phyloP scores from a whole-genome alignment of 1,140 invertebrate genomes.

The Brachionus manjavacas region DNA sequence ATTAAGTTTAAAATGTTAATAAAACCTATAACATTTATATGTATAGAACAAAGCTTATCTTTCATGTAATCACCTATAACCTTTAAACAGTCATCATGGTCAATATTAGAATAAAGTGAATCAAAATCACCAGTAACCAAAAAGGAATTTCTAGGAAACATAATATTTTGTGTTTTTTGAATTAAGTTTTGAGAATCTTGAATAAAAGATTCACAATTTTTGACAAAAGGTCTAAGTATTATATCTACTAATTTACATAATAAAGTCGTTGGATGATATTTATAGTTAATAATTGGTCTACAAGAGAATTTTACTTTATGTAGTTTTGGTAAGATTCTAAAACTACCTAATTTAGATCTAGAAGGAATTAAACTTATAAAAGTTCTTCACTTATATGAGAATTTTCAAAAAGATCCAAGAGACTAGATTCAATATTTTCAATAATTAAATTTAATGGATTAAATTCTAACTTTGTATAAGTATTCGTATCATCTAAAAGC shows the following conservation, averaged over 20 bases:
- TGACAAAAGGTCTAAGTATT: neutral
- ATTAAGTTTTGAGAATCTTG: constrained; percentile 11
- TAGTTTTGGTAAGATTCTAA: constrained; percentile 19
- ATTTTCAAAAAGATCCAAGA: neutral
- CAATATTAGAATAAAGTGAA: neutral
- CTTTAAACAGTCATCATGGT: neutral
- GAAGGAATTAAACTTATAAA: neutral
- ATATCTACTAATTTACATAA: neutral
- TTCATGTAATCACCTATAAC: neutral
- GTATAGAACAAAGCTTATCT: neutral
- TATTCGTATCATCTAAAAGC: neutral
- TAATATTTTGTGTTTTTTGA: neutral
- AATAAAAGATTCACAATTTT: neutral
- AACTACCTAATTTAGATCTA: neutral
- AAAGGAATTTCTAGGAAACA: neutral
- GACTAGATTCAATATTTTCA: neutral
- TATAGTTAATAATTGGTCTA: constrained; percentile 12
- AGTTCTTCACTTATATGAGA: neutral
- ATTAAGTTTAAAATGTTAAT: neutral
- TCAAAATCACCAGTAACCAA: neutral
- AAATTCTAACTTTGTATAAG: neutral
- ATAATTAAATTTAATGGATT: neutral
- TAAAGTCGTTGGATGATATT: neutral
- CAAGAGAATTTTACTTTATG: constrained; percentile 4
- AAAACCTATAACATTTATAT: neutral